Conservation (phyloP, 2,888 invertebrate genomes). For the Andrena haemorrhoa region DNA sequence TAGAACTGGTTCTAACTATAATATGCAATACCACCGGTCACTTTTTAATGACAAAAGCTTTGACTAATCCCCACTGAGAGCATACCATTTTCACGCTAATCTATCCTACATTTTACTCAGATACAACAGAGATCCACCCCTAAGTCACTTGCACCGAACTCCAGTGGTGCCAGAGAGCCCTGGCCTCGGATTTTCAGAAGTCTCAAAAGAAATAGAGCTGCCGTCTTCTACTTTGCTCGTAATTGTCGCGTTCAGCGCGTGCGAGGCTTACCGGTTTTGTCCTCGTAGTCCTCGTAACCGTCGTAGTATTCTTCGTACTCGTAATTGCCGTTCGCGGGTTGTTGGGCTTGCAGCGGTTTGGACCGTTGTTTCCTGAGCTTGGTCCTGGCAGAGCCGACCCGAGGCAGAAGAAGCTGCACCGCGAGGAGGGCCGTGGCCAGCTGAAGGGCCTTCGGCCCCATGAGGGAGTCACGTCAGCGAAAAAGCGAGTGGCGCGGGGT, state of each 20-base stretch:
- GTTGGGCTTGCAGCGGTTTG: conserved; percentile 70
- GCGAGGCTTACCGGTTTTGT: conserved; percentile 70
- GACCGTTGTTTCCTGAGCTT: conserved; percentile 62
- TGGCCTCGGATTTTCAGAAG: neutral
- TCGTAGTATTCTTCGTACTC: conserved; percentile 76
- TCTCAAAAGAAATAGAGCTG: neutral
- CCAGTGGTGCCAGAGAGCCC: too few species aligned
- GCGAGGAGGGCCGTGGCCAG: conserved; percentile 65
- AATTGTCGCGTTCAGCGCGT: neutral
- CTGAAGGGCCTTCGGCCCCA: conserved; percentile 59
- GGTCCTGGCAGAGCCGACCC: conserved; percentile 61
- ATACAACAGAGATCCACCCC: too few species aligned
- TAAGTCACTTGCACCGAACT: too few species aligned
- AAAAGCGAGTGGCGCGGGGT: conserved; percentile 38
- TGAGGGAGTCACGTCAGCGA: conserved; percentile 33
- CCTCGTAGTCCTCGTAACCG: conserved; percentile 76
- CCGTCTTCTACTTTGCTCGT: neutral
- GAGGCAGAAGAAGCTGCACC: conserved; percentile 62
- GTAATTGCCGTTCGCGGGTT: conserved; percentile 68
- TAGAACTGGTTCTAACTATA: neutral
- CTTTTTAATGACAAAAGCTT: too few species aligned
- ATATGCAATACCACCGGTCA: too few species aligned
- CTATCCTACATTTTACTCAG: too few species aligned
- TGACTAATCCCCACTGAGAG: too few species aligned
- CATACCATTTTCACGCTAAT: too few species aligned